Base-by-base conservation (phyloP, 2,888 invertebrate species). In the Calephelis perditalis region DNA sequence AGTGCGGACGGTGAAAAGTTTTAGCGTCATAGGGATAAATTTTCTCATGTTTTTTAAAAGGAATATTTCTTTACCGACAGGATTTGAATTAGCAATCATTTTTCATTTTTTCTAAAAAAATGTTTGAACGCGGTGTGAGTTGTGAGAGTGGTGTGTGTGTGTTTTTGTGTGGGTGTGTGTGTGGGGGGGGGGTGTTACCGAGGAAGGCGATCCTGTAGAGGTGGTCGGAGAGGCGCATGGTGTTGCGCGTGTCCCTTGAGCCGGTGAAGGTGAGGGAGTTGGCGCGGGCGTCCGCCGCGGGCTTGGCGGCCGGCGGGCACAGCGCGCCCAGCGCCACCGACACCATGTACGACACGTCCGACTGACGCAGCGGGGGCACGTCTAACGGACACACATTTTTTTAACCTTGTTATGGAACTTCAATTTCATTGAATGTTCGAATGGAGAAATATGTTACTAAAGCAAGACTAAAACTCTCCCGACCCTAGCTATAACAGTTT, bases 311-410 rank as follows among this genome's bases (percentile, higher is more conserved):
- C 52, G 90, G 89, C 0, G 89, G 89, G 64, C 88, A 88, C 79
- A 99, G 93, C 9, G 98, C 96, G 80, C 96, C 96, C 43, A 99
- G 91, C 11, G 99, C 95, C 40, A 98, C 94, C 3, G 96, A 97
- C 65, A 99, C 91, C 59, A 98, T 94, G 86, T 97, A 99, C 67
- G 95, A 94, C 15, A 99, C 96, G 80, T 99, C 99, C 12, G 94
- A 93, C 74, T 96, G 96, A 60, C 97, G 94, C 76, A 99, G 93
- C 70, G 96, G 95, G 0, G 98, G 96, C 47, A 97, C 95, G 79
- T 98, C 98, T 95, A 87, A 26, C 5, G 10, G 49, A 15, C 12
- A 35, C 49, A 10, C 11, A n/a, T n/a, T n/a, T n/a, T n/a, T n/a
- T n/a, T n/a, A n/a, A n/a, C n/a, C n/a, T n/a, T n/a, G n/a, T n/a